A percentile compares a stretch with the other conserved stretches of the same genome.
Conservation (phyloP, 2,797 vertebrate genomes). For the Melanotaenia parkinsoni region DNA sequence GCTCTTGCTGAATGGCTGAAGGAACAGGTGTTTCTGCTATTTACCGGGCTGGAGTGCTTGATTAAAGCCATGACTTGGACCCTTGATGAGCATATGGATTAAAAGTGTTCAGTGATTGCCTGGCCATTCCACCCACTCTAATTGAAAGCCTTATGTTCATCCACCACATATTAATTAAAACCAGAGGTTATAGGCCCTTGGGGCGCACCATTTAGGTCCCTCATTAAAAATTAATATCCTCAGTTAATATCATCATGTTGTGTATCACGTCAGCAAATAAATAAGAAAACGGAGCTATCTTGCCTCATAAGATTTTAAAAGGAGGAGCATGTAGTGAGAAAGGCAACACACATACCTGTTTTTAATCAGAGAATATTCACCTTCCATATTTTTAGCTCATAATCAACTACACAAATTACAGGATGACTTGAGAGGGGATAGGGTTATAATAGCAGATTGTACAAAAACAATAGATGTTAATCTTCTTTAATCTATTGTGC, state of each 20-base stretch:
- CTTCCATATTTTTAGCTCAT: constrained; percentile 35
- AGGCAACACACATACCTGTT: constrained; percentile 35
- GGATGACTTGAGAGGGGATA: constrained; percentile 23
- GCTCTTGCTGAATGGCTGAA: constrained; percentile 69
- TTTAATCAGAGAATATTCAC: constrained; percentile 61
- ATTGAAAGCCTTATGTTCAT: constrained; percentile 86
- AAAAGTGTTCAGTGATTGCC: constrained; percentile 81
- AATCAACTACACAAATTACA: constrained; percentile 62
- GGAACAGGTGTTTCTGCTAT: constrained; percentile 68
- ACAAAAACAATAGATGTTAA: constrained; percentile 11
- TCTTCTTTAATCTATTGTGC: not conserved
- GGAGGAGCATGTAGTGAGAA: constrained; percentile 34
- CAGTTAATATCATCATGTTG: constrained; percentile 84
- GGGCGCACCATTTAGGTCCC: constrained; percentile 82
- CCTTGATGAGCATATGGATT: constrained; percentile 85
- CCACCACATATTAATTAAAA: constrained; percentile 86
- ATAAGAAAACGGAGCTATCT: constrained; percentile 74
- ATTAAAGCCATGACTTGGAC: constrained; percentile 82
- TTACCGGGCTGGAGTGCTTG: constrained; percentile 76
- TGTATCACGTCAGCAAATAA: constrained; percentile 79
- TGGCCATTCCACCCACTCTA: constrained; percentile 80
- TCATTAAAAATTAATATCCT: constrained; percentile 88
- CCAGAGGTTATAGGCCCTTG: constrained; percentile 83
- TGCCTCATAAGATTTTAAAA: constrained; percentile 15
- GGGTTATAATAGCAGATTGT: constrained; percentile 8